Conservation (phyloP, 2,797 vertebrate genomes). For the Coilia nasus region DNA sequence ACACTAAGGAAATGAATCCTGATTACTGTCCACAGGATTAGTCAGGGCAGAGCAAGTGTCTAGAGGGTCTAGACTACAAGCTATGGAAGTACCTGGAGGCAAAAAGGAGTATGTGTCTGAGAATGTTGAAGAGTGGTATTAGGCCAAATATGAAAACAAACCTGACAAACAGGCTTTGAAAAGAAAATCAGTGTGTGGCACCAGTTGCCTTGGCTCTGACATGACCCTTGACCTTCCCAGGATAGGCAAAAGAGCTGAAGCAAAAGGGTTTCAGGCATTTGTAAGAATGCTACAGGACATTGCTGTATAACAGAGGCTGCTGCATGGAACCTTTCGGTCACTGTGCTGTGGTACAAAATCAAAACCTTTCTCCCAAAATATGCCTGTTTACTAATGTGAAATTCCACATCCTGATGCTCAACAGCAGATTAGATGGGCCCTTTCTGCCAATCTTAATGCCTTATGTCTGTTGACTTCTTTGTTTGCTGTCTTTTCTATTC, state of each 20-base stretch:
- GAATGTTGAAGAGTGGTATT: conserved; percentile 27
- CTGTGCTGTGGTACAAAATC: neutral
- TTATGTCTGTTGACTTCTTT: neutral
- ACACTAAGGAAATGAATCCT: neutral
- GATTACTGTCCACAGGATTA: conserved; percentile 1
- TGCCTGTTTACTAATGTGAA: neutral
- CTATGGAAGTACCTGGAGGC: conserved; percentile 5
- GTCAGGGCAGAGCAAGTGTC: neutral
- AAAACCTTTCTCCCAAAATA: neutral
- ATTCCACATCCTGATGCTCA: conserved; percentile 19
- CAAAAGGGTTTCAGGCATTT: neutral
- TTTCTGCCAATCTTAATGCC: neutral
- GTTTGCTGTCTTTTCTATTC: neutral
- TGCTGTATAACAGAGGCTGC: neutral
- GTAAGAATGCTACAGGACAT: neutral
- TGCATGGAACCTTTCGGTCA: neutral
- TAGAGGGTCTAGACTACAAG: neutral
- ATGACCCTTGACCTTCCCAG: neutral
- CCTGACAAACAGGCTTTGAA: neutral
- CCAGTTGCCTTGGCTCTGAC: neutral
- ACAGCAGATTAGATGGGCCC: neutral
- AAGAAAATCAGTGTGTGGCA: neutral
- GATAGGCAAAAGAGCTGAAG: neutral
- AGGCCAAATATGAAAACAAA: conserved; percentile 43
- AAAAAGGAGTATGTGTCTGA: neutral